Evolutionary conservation across 2,797 vertebrate species (phyloP), one percentile per base, ranked within the genome.

Genomic region (Oryzias dopingdopingensis): DNA sequence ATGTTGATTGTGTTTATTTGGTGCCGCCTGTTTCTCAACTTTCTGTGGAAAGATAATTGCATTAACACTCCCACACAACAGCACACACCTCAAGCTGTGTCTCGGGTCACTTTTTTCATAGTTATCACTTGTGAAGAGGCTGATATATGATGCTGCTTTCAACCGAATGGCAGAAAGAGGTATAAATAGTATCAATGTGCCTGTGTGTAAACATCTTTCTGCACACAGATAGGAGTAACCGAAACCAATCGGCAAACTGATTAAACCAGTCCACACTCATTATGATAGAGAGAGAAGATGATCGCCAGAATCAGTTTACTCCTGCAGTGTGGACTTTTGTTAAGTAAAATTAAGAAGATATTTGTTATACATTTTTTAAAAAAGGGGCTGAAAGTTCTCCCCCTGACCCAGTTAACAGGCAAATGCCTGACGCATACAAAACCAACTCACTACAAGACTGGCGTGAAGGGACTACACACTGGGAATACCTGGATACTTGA

Each of bases 121-220:
- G 56, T 72, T 70, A 73, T 79, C 70, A 45, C 49, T 63, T 49
- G 62, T 61, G 40, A 44, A 52, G 68, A 74, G 77, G 56, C 57
- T 13, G 62, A 43, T 64, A 44, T 5, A 16, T 62, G 67, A 53
- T 49, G 43, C 6, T 2, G 63, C 49, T 74, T 78, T 77, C 76
- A 52, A 37, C 20, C 51, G 59, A 69, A 68, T 58, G 65, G 67
- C 46, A 54, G 49, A 47, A 49, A 53, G 62, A 46, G 26, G 22
- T 83, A 84, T 77, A 75, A 80, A 86, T 83, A 86, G 74, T 71
- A 59, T 26, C 52, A 55, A 18, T 40, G 46, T 48, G 46, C 37
- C 12, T 20, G 5, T 17, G 42, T 6, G 2, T 54, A 42, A 18
- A 46, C 49, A 67, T 62, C 62, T 43, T 42, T 63, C 41, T 40